phyloP scores from a whole-genome alignment of 2,113 vertebrate genomes.

The Pluvialis apricaria region DNA sequence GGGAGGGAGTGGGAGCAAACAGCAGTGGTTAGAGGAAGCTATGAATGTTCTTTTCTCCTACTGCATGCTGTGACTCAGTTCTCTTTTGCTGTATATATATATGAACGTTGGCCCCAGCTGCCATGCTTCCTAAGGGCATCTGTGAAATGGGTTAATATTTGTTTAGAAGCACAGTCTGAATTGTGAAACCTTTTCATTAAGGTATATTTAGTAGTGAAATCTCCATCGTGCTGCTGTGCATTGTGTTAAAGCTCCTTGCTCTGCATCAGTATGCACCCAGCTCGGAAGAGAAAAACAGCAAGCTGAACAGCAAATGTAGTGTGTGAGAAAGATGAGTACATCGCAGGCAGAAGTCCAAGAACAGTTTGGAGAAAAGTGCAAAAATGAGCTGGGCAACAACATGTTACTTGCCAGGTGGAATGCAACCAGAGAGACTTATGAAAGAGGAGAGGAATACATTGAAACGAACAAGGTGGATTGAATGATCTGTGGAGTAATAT shows the following conservation, averaged over 20 bases:
- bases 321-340: background rate
- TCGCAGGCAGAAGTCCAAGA: background rate
- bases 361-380: background rate
- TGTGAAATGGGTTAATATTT: background rate
- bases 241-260: background rate
- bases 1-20: background rate
- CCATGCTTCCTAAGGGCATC: background rate
- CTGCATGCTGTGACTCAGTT: background rate
- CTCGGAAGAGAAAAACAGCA: background rate
- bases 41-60: background rate
- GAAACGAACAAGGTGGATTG: background rate
- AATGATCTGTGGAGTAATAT: background rate
- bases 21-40: background rate
- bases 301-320: background rate
- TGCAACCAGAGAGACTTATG: background rate
- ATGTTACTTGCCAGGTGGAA: background rate
- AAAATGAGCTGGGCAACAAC: background rate
- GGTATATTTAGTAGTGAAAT: background rate
- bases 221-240: background rate
- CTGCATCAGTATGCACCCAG: background rate
- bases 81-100: background rate
- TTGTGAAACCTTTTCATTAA: background rate
- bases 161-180: background rate
- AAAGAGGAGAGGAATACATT: background rate
- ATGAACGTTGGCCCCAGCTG: background rate